These are phyloP conservation scores for Canis aureus DNA, from an alignment of 2,113 vertebrate species.

Conservation along the genomic window DNA sequence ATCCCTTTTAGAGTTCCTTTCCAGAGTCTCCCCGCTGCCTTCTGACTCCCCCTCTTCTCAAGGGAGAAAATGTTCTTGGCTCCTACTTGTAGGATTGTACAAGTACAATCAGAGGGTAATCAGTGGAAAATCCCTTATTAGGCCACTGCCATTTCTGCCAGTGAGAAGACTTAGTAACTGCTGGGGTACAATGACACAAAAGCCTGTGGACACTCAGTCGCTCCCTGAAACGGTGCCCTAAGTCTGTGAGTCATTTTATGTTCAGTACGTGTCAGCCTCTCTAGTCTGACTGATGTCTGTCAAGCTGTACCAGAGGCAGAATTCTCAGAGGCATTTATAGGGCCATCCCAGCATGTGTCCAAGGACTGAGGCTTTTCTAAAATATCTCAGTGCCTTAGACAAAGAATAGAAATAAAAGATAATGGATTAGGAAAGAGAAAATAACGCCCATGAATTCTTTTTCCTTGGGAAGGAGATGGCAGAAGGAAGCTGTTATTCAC, in stretches of 20 bases:
- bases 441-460: not conserved
- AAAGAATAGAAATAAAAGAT: not conserved
- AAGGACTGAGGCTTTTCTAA: not conserved
- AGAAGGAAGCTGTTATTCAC: not conserved
- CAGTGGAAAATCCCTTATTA: not conserved
- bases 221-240: not conserved
- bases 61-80: not conserved
- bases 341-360: not conserved
- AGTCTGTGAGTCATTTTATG: not conserved
- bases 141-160: not conserved
- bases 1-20: not conserved
- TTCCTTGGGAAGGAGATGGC: not conserved
- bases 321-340: not conserved
- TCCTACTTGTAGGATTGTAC: not conserved
- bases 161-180: not conserved
- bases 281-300: conserved; percentile 1
- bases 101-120: not conserved
- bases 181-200: not conserved
- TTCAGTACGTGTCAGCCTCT: not conserved
- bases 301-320: not conserved
- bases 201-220: not conserved
- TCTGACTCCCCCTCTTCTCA: not conserved
- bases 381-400: not conserved
- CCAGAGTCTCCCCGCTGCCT: not conserved
- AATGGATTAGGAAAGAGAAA: not conserved